phyloP scores from a whole-genome alignment of 2,888 invertebrate genomes.

The Stenodema calcarata region DNA sequence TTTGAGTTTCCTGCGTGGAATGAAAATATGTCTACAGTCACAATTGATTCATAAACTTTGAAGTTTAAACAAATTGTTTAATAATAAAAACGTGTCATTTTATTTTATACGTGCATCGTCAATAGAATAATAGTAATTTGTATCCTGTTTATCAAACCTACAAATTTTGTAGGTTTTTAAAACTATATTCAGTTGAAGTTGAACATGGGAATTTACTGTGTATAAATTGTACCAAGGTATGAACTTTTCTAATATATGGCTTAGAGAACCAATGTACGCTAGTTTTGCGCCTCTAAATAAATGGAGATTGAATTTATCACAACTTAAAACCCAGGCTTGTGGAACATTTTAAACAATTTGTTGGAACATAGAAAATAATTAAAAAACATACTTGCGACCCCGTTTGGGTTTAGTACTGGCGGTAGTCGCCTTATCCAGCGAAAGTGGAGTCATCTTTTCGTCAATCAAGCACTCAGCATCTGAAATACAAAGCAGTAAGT shows the following conservation, averaged over 20 bases:
- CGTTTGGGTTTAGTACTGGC: constrained; percentile 57
- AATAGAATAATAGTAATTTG: no score
- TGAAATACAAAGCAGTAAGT: constrained; percentile 60
- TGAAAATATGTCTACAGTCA: not conserved
- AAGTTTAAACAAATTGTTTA: not conserved
- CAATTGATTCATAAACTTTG: not conserved
- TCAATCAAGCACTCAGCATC: constrained; percentile 78
- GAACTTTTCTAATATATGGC: no score
- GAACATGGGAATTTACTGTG: no score
- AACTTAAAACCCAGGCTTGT: not conserved
- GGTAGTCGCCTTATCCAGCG: constrained; percentile 61
- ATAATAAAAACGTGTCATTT: no score
- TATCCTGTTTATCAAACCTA: no score
- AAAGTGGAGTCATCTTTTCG: constrained; percentile 72
- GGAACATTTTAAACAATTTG: not conserved
- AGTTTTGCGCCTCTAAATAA: no score
- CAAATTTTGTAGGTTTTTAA: no score
- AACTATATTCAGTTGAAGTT: no score
- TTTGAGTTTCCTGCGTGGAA: constrained; percentile 46
- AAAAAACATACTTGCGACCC: constrained; percentile 63
- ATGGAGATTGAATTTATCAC: not conserved
- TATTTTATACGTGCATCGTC: no score
- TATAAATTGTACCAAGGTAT: no score
- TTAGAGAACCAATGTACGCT: no score
- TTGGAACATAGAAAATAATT: not conserved